Evolutionary conservation across 30 jellyfish, hydroid and myxozoan species (phyloP).

Genomic region (Nemopilema nomurai): DNA sequence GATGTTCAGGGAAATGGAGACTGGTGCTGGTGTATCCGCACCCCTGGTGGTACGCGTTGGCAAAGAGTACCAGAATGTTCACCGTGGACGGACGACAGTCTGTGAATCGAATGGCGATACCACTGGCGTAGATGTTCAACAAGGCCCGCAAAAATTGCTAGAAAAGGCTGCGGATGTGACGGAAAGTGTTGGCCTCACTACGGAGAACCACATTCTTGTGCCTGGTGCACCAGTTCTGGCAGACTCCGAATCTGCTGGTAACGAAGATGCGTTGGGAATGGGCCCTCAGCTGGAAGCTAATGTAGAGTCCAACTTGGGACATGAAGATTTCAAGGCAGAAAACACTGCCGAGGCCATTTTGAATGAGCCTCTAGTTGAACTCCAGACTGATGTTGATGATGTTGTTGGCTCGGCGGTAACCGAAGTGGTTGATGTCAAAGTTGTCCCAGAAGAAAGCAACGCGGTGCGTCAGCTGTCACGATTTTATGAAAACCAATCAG

Average conservation of each 20-base stretch:
- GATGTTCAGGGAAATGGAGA: not conserved
- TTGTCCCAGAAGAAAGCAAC: not conserved
- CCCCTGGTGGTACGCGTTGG: not conserved
- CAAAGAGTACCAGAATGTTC: not conserved
- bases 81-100: not conserved
- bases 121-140: not conserved
- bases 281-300: not conserved
- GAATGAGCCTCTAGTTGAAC: not conserved
- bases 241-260: not conserved
- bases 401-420: not conserved
- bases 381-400: not conserved
- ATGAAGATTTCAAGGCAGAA: not conserved
- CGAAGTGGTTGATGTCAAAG: not conserved
- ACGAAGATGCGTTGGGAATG: not conserved
- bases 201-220: not conserved
- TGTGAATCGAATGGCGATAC: not conserved
- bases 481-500: not conserved
- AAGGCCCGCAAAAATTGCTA: not conserved
- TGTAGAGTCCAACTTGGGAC: not conserved
- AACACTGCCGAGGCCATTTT: too few relatives aligned
- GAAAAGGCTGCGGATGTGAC: not conserved
- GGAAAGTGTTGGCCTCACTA: not conserved
- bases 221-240: not conserved
- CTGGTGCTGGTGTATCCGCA: not conserved
- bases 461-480: not conserved